Evolutionary conservation across 2,888 invertebrate genomes (phyloP).

Genomic region (Drosophila pseudotakahashii): DNA sequence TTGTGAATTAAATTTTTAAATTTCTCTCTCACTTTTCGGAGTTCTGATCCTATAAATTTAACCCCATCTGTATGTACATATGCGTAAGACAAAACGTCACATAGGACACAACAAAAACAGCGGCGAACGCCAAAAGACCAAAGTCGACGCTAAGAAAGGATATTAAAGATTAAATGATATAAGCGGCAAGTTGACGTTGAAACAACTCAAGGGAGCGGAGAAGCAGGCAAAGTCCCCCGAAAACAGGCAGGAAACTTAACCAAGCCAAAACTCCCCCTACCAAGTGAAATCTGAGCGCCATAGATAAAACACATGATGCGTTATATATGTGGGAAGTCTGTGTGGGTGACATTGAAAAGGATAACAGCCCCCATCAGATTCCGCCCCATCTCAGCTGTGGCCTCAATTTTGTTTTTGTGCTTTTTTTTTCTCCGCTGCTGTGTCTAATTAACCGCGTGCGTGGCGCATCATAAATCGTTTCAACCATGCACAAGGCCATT

Average conservation of each 20-base stretch:
- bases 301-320: constrained; percentile 44
- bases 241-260: constrained; percentile 29
- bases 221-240: constrained; percentile 20
- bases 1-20: too few relatives aligned
- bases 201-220: constrained; percentile 15
- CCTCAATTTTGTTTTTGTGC: constrained; percentile 37
- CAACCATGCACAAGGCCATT: constrained; percentile 67
- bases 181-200: constrained; percentile 61
- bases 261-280: constrained; percentile 19
- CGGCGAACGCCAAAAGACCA: constrained; percentile 65
- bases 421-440: constrained; percentile 37
- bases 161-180: constrained; percentile 80
- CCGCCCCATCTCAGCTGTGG: constrained; percentile 49
- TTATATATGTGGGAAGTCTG: constrained; percentile 31
- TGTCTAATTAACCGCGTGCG: constrained; percentile 79
- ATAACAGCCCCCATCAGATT: constrained; percentile 54
- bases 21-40: background rate
- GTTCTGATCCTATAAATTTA: background rate
- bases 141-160: constrained; percentile 78
- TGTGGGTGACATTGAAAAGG: constrained; percentile 75
- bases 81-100: constrained; percentile 70
- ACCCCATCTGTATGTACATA: constrained; percentile 20
- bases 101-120: constrained; percentile 55
- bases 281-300: constrained; percentile 71
- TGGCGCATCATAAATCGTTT: constrained; percentile 78